Evolutionary conservation across 2,113 vertebrate species (phyloP), one percentile per base, ranked within the genome.

Genomic region (Illadopsis cleaveri): DNA sequence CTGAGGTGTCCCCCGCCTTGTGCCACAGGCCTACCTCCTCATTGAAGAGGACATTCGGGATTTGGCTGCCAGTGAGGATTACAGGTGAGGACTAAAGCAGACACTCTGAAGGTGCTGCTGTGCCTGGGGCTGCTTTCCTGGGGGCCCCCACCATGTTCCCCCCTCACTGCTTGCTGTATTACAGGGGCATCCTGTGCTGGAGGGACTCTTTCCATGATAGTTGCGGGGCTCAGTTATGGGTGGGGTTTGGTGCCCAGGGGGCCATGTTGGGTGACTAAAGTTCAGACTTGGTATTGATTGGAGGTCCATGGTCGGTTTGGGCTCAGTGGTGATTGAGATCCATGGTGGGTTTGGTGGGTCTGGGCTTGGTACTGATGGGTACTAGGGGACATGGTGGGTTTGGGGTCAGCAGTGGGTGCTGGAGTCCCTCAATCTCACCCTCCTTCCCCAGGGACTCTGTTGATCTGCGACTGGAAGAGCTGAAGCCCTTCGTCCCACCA

Each of bases 41-140:
- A 98, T 99, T 0, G 99, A 99, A 91, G 99, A 99, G 85, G 99
- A 99, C 95, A 99, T 99, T 81, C 98, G 98, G 90, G 99, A 99
- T 44, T 96, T 99, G 61, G 98, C 98, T 5, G 97, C 97, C 94
- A 99, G 98, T 3, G 99, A 99, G 1, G 99, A 99, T 83, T 99
- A 99, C 97, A 99, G 98, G 99, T 99, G 95, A 97, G 96, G 27
- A 57, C 7, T 5, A 3, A 25, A 24, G 31, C 20, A 11, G 9
- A 4, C 8, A 4, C 14, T 45, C 24, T 10, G 0, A 9, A 24
- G 4, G 27, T 47, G 66, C n/a, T 51, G 28, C 21, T 1, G 1
- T 11, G 33, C 22, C 3, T 3, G 24, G 28, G 17, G 31, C 48
- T 20, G 14, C 54, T 72, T 48, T 21, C 28, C 4, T 2, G 5